phyloP scores from a whole-genome alignment of 1,140 invertebrate genomes.

The Eumaeus atala region DNA sequence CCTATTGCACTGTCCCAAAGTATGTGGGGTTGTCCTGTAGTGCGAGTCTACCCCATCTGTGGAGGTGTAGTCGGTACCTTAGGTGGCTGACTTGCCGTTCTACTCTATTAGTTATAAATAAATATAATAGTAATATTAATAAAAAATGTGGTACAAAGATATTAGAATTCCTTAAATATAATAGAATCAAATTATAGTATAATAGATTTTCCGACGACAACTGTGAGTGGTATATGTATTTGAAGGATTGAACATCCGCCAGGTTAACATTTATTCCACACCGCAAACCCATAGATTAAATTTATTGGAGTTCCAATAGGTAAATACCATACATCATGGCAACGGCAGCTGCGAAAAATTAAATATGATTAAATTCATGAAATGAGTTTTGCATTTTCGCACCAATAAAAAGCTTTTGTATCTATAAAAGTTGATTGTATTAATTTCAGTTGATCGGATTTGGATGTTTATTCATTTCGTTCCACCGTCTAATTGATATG shows the following conservation, averaged over 20 bases:
- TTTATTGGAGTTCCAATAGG: slow-evolving; percentile 21
- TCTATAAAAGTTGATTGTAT: slow-evolving; percentile 25
- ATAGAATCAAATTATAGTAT: background rate
- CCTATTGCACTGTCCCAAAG: too few species aligned
- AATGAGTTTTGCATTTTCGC: slow-evolving; percentile 16
- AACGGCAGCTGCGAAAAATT: slow-evolving; percentile 21
- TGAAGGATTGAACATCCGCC: slow-evolving; percentile 17
- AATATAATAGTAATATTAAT: too few species aligned
- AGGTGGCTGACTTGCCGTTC: too few species aligned
- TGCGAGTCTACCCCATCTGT: too few species aligned
- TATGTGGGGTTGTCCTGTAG: too few species aligned
- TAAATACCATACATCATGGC: slow-evolving; percentile 17
- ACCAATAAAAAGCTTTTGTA: slow-evolving; percentile 20
- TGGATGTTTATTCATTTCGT: slow-evolving; percentile 22
- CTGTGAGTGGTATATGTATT: background rate
- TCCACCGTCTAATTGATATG: slow-evolving; percentile 10
- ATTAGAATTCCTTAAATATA: too few species aligned
- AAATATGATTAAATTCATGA: slow-evolving; percentile 19
- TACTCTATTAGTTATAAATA: too few species aligned
- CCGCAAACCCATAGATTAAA: slow-evolving; percentile 19
- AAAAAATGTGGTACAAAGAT: background rate
- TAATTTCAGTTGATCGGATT: slow-evolving; percentile 31
- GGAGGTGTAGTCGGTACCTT: too few species aligned
- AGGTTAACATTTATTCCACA: slow-evolving; percentile 21
- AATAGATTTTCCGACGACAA: too few species aligned